These are phyloP conservation scores for Lagodon rhomboides DNA, from an alignment of 2,797 vertebrate genomes.

Conservation along the genomic window DNA sequence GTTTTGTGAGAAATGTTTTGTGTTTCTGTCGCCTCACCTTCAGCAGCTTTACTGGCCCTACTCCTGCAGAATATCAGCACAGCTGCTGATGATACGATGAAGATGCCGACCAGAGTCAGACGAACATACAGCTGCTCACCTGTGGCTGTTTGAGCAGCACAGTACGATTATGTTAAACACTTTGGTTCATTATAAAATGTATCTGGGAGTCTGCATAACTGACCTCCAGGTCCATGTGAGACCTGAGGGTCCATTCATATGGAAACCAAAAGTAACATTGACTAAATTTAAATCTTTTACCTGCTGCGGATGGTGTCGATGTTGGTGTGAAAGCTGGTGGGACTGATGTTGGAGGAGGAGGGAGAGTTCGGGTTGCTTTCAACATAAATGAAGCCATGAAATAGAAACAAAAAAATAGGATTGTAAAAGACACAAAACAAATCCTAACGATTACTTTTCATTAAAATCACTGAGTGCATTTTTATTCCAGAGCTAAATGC, in stretches of 20 bases:
- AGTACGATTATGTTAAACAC: no score
- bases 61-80: conserved; percentile 31
- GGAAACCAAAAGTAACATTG: no score
- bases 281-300: no score
- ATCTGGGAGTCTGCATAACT: no score
- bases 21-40: conserved; percentile 28
- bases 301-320: not conserved
- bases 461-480: no score
- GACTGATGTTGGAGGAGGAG: not conserved
- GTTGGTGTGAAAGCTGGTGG: not conserved
- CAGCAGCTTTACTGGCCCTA: not conserved
- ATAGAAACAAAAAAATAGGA: not conserved
- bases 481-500: not conserved
- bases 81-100: not conserved
- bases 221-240: no score
- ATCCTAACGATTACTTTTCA: not conserved
- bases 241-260: no score
- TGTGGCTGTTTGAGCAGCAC: not conserved
- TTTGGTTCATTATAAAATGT: no score
- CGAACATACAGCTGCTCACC: not conserved
- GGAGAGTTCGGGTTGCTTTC: not conserved
- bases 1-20: not conserved
- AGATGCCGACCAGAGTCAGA: not conserved
- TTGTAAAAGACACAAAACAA: not conserved
- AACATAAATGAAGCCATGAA: not conserved